Base-by-base conservation (phyloP, 2,888 invertebrate species). In the Timema cristinae region DNA sequence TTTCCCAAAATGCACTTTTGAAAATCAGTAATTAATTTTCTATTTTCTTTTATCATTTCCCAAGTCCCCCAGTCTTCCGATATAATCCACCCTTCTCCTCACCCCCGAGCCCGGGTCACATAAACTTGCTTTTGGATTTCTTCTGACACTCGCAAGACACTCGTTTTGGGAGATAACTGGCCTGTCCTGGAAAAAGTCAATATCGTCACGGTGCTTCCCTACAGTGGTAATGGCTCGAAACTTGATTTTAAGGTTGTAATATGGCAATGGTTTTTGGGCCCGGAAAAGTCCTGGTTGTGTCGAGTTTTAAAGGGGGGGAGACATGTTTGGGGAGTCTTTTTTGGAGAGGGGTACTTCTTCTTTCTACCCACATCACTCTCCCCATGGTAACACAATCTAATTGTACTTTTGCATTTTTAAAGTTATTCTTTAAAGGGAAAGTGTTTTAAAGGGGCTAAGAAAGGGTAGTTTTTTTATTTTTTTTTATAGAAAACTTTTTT, bases 141-240 rank as follows among this genome's bases (percentile, higher is more conserved):
- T 67, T 80, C 78, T 56, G 81, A 79, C 49, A 87, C 78, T 73
- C 81, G 83, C 56, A 84, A 78, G 63, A 85, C 78, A 51, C 79
- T 84, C 32, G 87, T 83, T 77, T 87, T 89, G n/a, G 75, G 90
- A 87, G 78, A 95, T 94, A 11, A 92, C 88, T 1, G 95, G 95
- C 77, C 89, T 95, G 79, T 94, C 95, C 74, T 91, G 91, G 80
- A 95, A 95, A 79, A 93, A 94, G 81, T 95, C 92, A 78, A 92
- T 87, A 74, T 93, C 92, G 47, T 90, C 85, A 32, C 75, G 72
- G 4, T 76, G 83, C 74, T 93, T 92, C 47, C 90, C 84, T 67
- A 83, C 82, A 11, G 81, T 69, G 78, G 77, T 72, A 83, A 84
- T 68, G 83, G 76, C 86, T 86, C 78, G 90, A 89, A 89, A 89